Evolutionary conservation across 2,888 invertebrate genomes (phyloP).

Genomic region (Cremastinae sp.): DNA sequence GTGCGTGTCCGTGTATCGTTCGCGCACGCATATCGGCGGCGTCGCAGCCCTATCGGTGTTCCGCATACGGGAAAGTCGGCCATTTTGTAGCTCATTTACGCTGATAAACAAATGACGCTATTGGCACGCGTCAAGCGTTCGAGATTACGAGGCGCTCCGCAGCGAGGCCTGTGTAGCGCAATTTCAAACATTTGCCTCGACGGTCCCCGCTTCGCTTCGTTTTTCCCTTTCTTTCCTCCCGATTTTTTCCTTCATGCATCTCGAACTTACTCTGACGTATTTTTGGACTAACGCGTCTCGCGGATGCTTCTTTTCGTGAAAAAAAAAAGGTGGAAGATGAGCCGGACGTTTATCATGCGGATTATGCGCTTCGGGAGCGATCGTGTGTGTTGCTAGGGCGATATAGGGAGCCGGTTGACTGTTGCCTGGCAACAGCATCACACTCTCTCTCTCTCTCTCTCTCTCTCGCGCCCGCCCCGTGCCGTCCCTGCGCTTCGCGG

Average conservation of each 20-base stretch:
- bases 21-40: constrained; percentile 39
- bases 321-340: constrained; percentile 7
- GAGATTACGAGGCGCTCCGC: constrained; percentile 66
- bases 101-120: constrained; percentile 75
- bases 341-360: constrained; percentile 35
- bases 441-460: constrained; percentile 33
- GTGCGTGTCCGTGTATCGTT: not conserved
- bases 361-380: constrained; percentile 47
- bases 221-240: not conserved
- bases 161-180: constrained; percentile 65
- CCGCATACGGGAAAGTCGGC: constrained; percentile 65
- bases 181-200: constrained; percentile 63
- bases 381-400: constrained; percentile 72
- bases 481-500: constrained; percentile 36
- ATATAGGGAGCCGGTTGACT: constrained; percentile 72
- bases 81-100: constrained; percentile 75
- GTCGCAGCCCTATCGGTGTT: constrained; percentile 43
- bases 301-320: constrained; percentile 7
- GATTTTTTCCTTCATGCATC: not conserved
- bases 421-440: constrained; percentile 78
- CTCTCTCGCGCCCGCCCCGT: constrained; percentile 29
- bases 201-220: not conserved
- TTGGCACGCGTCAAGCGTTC: constrained; percentile 67
- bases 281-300: not conserved
- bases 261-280: not conserved